Evolutionary conservation across 92 coral and sea anemone species (phyloP), one percentile per base, ranked within the genome.

Genomic region (Ricordea florida): DNA sequence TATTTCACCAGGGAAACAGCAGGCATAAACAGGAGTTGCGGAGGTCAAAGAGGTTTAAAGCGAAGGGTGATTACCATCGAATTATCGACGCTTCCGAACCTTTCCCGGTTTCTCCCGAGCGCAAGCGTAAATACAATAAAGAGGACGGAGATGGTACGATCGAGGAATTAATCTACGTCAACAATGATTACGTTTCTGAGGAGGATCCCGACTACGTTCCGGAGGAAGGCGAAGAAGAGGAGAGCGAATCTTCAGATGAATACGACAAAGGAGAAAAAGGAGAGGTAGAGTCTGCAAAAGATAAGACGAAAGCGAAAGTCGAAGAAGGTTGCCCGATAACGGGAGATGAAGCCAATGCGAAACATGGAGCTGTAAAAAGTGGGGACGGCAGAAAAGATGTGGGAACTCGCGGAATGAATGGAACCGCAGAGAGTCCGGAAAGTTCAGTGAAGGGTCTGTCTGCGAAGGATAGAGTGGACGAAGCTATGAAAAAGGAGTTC

Each of bases 191-290:
- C 73, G 57, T 53, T 28, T 91, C 97, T 57, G 98, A 84, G 18
- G 98, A 90, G 10, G 98, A 93, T 69, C 88, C 98, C 28, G 93
- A 93, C 55, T 93, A 84, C 73, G 65, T 22, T 38, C 98, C 97
- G 57, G 47, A 62, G 11, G 66, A 76, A 25, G 72, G 77, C 81
- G 93, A 75, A 49, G 65, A 46, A 14, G 66, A 68, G 38, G 69
- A 69, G 0, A 35, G 36, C 23, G 60, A 65, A 58, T 57, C 70
- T 4, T 69, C 50, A 38, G 48, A 22, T 30, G 87, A 47, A 48
- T 48, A 78, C 49, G 78, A 32, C 25, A 57, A 74, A 52, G 82
- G 46, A 13, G 57, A 31, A 2, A 55, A 40, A 0, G 52, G 36
- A 3, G 46, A 56, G 9, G 67, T 40, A 15, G 25, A 33, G n/a